phyloP scores from a whole-genome alignment of 2,888 invertebrate genomes.

The Nephrotoma appendiculata region DNA sequence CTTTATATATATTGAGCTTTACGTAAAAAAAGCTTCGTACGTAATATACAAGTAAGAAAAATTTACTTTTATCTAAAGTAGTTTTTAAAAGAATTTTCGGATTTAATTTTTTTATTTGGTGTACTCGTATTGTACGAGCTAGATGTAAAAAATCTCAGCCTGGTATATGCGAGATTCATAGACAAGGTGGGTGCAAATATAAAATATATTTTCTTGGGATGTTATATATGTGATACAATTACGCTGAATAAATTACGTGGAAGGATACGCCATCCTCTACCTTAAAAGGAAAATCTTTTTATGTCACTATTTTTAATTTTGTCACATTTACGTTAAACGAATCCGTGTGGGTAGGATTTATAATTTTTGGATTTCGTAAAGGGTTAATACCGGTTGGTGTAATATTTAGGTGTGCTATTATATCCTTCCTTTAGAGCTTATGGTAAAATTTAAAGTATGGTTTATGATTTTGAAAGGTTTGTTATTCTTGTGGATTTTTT shows the following conservation, averaged over 20 bases:
- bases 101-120: neutral
- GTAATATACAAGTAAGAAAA: neutral
- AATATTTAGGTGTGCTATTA: neutral
- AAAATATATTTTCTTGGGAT: neutral
- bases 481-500: too few relatives aligned
- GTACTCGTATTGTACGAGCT: neutral
- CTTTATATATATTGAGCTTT: neutral
- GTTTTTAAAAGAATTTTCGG: neutral
- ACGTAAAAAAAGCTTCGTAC: neutral
- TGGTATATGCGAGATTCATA: neutral
- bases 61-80: neutral
- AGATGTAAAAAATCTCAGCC: neutral
- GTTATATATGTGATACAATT: neutral
- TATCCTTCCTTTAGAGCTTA: neutral
- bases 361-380: neutral
- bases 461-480: neutral
- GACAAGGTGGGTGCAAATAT: neutral
- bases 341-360: neutral
- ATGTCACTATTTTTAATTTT: neutral
- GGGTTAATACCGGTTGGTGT: neutral
- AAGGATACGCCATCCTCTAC: neutral
- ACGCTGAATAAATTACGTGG: neutral
- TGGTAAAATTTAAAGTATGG: neutral
- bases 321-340: neutral
- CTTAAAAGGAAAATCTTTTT: neutral